Base-by-base conservation (phyloP, 1,140 invertebrate species). In the Venustaconcha ellipsiformis region DNA sequence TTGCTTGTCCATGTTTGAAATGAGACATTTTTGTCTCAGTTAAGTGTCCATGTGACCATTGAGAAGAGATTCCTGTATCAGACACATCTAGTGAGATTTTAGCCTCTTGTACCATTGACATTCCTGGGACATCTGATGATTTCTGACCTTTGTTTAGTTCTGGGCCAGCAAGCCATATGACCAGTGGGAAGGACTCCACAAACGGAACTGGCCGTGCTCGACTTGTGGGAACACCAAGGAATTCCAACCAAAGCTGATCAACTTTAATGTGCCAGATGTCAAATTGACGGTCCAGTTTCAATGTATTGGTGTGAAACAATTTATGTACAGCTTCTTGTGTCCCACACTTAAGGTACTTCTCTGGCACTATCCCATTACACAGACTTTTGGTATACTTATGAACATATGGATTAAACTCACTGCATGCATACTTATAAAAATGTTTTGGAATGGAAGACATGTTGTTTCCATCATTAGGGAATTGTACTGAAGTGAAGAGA, bases 231-330 rank as follows among this genome's bases (percentile, higher is more conserved):
- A 94, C 94, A n/a, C 94, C 94, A 2, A 95, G 94, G 89, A 98
- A 98, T 89, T 99, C 96, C 11, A 95, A 94, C 96, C 96, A 98
- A 57, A 97, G 92, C 1, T 97, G 96, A 88, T 98, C 96, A 23
- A 96, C 90, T 83, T 93, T 92, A 18, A 96, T 92, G 86, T 95
- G 96, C 96, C 97, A 97, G 14, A 98, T 92, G 84, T 96, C 94
- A 82, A 95, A 93, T 17, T 93, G 92, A 85, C 82, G 82, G 66
- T 87, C 79, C 20, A 72, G 77, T 71, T 87, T 88, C 14, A 89
- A 73, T 8, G 85, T 88, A 68, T 96, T 95, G 1, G 93, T 94
- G 94, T 95, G 96, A 57, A 97, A 90, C 68, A 96, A 89, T 87
- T 95, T 74, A 55, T 72, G 68, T 18, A 74, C 74, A n/a, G 75